phyloP scores from a whole-genome alignment of 2,888 invertebrate genomes.

The Xanthia togata region DNA sequence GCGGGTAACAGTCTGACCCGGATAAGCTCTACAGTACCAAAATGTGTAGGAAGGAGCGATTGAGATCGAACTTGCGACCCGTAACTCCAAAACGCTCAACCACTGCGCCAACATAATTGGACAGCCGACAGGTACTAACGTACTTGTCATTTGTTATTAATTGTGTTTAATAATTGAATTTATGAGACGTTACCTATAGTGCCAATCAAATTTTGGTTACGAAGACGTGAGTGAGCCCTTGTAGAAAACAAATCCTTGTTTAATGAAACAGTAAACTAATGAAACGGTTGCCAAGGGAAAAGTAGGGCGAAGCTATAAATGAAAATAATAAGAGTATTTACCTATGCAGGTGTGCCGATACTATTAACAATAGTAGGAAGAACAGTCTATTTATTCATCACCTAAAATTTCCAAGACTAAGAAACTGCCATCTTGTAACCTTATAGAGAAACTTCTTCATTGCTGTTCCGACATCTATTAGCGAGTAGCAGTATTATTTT shows the following conservation, averaged over 20 bases:
- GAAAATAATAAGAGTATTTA: not conserved
- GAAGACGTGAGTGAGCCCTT: not conserved
- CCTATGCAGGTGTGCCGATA: not conserved
- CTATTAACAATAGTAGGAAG: not conserved
- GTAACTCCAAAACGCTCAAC: not conserved
- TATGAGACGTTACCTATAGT: no score
- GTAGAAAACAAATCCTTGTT: not conserved
- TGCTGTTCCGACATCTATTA: slow-evolving; percentile 26
- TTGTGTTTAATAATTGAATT: no score
- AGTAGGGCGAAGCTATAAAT: not conserved
- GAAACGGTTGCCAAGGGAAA: not conserved
- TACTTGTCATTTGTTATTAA: no score
- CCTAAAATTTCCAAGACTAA: not conserved
- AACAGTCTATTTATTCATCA: not conserved
- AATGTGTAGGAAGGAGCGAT: not conserved
- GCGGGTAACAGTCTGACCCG: no score
- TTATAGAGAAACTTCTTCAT: not conserved
- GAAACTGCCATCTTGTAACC: slow-evolving; percentile 13
- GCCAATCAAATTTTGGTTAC: not conserved
- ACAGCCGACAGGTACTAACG: no score
- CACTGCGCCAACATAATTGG: not conserved
- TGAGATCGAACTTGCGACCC: not conserved
- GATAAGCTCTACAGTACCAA: no score
- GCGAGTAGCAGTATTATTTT: slow-evolving; percentile 18
- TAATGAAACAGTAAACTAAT: no score